Percentiles rank a stretch among this genome's conserved stretches.
phyloP scores from a whole-genome alignment of 2,797 vertebrate genomes.

The Artibeus lituratus region DNA sequence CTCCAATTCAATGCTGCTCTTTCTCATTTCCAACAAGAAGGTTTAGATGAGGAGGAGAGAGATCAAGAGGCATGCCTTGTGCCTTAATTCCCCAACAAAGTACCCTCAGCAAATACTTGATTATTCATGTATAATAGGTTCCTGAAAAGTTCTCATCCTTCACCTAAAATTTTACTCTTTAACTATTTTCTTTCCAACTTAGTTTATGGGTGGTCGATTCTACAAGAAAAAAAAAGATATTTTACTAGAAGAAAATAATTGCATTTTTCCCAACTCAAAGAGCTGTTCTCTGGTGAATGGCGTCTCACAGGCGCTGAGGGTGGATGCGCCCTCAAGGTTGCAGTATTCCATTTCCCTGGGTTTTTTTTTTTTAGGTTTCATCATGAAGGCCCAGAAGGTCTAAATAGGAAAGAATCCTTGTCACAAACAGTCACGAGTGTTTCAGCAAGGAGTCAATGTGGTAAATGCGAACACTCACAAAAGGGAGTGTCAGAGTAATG shows the following conservation, averaged over 20 bases:
- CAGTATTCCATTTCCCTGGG: slow-evolving; percentile 4
- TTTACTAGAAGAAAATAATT: neutral
- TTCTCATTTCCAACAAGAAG: neutral
- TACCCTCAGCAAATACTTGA: too few relatives aligned
- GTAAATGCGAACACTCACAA: slow-evolving; percentile 16
- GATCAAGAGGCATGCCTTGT: neutral
- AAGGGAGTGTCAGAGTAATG: neutral
- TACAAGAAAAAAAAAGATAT: neutral
- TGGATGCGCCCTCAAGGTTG: neutral
- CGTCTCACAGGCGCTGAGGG: neutral
- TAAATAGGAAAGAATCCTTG: neutral
- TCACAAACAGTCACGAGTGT: neutral
- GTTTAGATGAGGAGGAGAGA: neutral
- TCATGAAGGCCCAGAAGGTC: neutral
- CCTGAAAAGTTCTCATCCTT: neutral
- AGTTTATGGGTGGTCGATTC: neutral
- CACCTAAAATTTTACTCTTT: neutral
- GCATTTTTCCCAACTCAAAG: neutral
- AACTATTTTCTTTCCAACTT: neutral
- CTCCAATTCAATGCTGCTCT: neutral
- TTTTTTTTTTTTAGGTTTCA: neutral
- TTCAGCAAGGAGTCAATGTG: slow-evolving; percentile 18
- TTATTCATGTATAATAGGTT: neutral
- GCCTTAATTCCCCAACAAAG: neutral
- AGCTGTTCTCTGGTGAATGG: neutral